Conservation (phyloP, 2,797 vertebrate genomes). For the Brachyrhaphis roseni region DNA sequence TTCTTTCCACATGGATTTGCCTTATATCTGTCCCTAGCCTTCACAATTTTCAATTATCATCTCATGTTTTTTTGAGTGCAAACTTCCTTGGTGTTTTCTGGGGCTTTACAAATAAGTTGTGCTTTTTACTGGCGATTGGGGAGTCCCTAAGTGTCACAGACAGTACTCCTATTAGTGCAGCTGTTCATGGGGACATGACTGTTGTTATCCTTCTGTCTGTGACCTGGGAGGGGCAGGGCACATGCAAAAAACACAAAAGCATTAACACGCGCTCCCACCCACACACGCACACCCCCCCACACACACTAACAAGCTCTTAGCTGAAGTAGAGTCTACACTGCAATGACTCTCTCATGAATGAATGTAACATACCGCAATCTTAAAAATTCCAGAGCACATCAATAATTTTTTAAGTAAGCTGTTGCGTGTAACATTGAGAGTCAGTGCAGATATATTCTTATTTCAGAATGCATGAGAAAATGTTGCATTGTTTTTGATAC, state of each 20-base stretch:
- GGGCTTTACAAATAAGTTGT: constrained; percentile 50
- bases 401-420: neutral
- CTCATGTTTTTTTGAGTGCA: constrained; percentile 21
- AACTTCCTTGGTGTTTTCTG: constrained; percentile 38
- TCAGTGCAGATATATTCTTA: constrained; percentile 1
- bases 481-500: neutral
- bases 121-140: constrained; percentile 56
- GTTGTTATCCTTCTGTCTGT: constrained; percentile 79
- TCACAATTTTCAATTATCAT: constrained; percentile 28
- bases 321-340: neutral
- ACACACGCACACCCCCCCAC: constrained; percentile 1
- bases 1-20: constrained; percentile 26
- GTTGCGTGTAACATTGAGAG: neutral
- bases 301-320: constrained; percentile 1
- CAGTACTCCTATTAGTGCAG: constrained; percentile 79
- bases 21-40: constrained; percentile 37
- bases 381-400: neutral
- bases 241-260: constrained; percentile 34
- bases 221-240: constrained; percentile 65
- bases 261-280: constrained; percentile 22
- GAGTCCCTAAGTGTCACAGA: constrained; percentile 73
- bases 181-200: constrained; percentile 78
- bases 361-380: neutral
- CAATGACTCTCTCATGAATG: neutral
- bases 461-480: neutral